Evolutionary conservation across 1,140 invertebrate species (phyloP).

Genomic region (Cyclargus thomasi): DNA sequence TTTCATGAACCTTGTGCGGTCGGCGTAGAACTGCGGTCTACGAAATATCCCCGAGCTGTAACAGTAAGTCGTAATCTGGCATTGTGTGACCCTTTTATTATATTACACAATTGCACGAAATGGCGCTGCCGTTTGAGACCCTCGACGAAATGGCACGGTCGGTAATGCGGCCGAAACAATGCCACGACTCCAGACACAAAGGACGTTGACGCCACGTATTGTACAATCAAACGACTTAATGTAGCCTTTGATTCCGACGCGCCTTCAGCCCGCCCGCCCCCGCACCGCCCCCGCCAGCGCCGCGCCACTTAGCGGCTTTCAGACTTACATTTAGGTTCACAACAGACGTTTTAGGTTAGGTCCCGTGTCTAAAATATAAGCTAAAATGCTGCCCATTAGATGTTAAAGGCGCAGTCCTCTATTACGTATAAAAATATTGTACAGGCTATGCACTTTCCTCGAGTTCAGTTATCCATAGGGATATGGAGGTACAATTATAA

Average conservation of each 20-base stretch:
- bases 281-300: too few species aligned
- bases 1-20: too few species aligned
- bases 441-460: too few species aligned
- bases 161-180: constrained; percentile 46
- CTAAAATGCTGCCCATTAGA: too few species aligned
- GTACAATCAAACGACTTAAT: constrained; percentile 32
- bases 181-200: constrained; percentile 54
- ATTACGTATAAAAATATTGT: too few species aligned
- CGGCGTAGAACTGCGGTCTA: too few species aligned
- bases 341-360: neutral
- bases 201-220: constrained; percentile 44
- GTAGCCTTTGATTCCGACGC: constrained; percentile 34
- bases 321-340: neutral
- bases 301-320: too few species aligned
- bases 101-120: constrained; percentile 34
- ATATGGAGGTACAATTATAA: too few species aligned
- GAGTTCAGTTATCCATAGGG: too few species aligned
- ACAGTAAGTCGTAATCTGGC: constrained; percentile 2
- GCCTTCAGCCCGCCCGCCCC: neutral
- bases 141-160: constrained; percentile 52
- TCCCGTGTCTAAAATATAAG: too few species aligned
- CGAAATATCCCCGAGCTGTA: too few species aligned
- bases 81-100: constrained; percentile 23
- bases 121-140: constrained; percentile 43
- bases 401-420: too few species aligned